Base-by-base conservation (phyloP, 23 tunicate species). In the Styela clava region DNA sequence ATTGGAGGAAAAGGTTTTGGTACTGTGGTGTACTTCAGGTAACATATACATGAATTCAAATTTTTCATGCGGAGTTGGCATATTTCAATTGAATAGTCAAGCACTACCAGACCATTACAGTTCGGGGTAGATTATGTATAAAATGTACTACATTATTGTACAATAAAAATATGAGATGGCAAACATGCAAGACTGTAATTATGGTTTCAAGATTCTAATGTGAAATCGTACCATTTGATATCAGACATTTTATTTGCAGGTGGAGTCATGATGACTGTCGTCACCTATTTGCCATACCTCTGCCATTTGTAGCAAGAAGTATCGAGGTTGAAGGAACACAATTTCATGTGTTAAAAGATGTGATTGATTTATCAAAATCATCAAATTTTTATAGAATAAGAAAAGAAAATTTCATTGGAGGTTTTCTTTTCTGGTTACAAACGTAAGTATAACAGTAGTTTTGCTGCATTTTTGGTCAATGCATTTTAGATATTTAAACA, bases 231-330 rank as follows among this genome's bases (percentile, higher is more conserved):
- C n/a, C n/a, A n/a, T n/a, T n/a, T n/a, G n/a, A n/a, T n/a, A n/a
- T n/a, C 23, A 28, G 5, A 32, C 3, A 12, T 71, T 30, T 30
- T 28, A 3, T 26, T 71, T 71, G 27, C 37, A 71, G 77, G 16
- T 28, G 77, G 24, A n/a, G 29, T 29, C 35, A 21, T 22, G 35
- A 71, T 3, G 77, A 71, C 5, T 71, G 77, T 34, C 24, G 29
- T 30, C 77, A 71, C 16, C 16, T 71, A 18, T 71, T 71, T 71
- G 77, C 77, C 5, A 34, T 71, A 21, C 77, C 77, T 71, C 77
- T 71, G 35, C 77, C 77, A 29, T 71, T 71, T 29, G 7, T 2
- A 2, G 77, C 37, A 32, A 71, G 35, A 30, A 34, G 34, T 71
- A 32, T 71, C 56, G 56, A 44, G 12, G 7, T 12, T 5, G 56